Conservation (phyloP, 2,888 invertebrate genomes). For the Plagodis pulveraria region DNA sequence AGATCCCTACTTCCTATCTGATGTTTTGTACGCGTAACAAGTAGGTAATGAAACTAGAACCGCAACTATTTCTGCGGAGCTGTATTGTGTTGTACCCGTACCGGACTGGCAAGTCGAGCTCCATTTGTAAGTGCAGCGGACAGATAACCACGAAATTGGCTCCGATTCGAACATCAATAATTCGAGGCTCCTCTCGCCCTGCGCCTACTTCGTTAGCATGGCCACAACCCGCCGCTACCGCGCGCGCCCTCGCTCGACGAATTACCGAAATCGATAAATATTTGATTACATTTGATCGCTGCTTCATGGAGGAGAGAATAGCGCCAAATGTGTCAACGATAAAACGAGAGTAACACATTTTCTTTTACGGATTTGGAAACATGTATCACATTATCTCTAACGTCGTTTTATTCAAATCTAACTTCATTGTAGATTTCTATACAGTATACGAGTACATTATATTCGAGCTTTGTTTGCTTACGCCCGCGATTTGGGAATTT, state of each 20-base stretch:
- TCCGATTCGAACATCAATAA: slow-evolving; percentile 53
- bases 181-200: slow-evolving; percentile 50
- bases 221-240: slow-evolving; percentile 33
- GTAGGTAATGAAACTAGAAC: slow-evolving; percentile 13
- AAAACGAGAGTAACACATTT: slow-evolving; percentile 25
- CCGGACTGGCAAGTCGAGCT: slow-evolving; percentile 7
- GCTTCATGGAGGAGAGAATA: slow-evolving; percentile 44
- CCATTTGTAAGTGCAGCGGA: slow-evolving; percentile 32
- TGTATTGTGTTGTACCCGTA: slow-evolving; percentile 2
- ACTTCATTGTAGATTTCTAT: too few species aligned
- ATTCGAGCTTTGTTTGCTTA: too few species aligned
- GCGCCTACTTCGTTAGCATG: slow-evolving; percentile 33
- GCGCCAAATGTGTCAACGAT: slow-evolving; percentile 43
- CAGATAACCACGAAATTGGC: slow-evolving; percentile 38
- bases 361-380: slow-evolving; percentile 6
- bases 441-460: too few species aligned
- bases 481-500: too few species aligned
- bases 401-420: slow-evolving; percentile 10
- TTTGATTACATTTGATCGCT: slow-evolving; percentile 54
- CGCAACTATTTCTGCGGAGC: slow-evolving; percentile 3
- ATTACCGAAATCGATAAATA: slow-evolving; percentile 63
- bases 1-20: neutral
- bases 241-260: slow-evolving; percentile 50
- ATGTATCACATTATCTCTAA: slow-evolving; percentile 12
- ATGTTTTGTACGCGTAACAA: neutral